Percentiles rank a stretch among this genome's conserved stretches.
Conservation (phyloP, 2,888 invertebrate genomes). For the Dasypolia templi region DNA sequence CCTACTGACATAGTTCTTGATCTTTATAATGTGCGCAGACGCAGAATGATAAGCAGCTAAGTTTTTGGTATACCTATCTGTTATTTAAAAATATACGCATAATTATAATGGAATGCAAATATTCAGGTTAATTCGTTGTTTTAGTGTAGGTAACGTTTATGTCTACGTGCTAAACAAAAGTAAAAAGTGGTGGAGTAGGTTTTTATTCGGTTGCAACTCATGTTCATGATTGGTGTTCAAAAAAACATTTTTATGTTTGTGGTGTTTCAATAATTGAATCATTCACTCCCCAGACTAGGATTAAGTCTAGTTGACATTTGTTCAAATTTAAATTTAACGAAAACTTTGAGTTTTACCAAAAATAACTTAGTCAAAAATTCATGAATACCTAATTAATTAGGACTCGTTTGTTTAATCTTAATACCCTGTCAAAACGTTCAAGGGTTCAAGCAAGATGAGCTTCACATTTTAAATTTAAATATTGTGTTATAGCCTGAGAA, state of each 20-base stretch:
- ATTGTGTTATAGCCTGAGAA: constrained; percentile 2
- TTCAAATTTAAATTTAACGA: background rate
- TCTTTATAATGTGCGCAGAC: constrained; percentile 46
- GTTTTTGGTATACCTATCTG: constrained; percentile 12
- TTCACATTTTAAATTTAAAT: constrained; percentile 7
- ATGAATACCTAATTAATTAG: constrained; percentile 15
- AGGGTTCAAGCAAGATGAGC: background rate
- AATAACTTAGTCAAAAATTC: background rate
- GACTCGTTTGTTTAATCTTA: constrained; percentile 16
- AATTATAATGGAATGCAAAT: constrained; percentile 39
- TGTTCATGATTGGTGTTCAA: background rate
- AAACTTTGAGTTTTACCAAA: background rate
- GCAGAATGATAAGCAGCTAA: constrained; percentile 37
- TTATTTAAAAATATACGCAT: constrained; percentile 18
- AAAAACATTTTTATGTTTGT: background rate
- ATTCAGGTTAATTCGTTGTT: constrained; percentile 27
- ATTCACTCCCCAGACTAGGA: background rate
- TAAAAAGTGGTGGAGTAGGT: constrained; percentile 13
- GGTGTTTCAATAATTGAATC: background rate
- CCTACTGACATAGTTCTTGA: constrained; percentile 51
- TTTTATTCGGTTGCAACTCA: constrained; percentile 1
- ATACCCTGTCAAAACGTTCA: background rate
- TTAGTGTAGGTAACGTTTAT: constrained; percentile 2
- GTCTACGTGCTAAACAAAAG: background rate
- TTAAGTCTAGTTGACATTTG: background rate